Conservation (phyloP, 2,888 invertebrate species). For the Hedya salicella region DNA sequence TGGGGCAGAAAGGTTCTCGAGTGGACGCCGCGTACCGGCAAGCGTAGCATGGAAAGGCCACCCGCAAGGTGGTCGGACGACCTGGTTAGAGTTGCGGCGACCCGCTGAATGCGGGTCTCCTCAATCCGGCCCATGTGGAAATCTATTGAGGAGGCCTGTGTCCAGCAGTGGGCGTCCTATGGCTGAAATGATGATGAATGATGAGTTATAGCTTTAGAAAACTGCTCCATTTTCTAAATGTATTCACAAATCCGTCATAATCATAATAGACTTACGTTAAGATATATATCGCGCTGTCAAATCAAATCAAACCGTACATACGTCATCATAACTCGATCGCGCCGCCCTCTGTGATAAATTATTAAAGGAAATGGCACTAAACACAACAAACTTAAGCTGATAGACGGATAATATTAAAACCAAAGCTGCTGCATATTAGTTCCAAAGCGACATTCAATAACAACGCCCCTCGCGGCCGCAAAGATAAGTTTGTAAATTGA, state of each 20-base stretch:
- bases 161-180: too few species aligned
- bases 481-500: constrained; percentile 15
- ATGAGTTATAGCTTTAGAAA: too few species aligned
- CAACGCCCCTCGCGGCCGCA: not conserved
- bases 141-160: too few species aligned
- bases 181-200: too few species aligned
- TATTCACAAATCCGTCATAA: constrained; percentile 3
- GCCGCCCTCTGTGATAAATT: constrained; percentile 7
- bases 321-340: constrained; percentile 19
- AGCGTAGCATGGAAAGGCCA: too few species aligned
- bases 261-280: not conserved
- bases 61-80: too few species aligned
- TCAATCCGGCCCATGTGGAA: too few species aligned
- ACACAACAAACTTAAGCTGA: constrained; percentile 12
- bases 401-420: not conserved
- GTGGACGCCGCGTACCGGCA: too few species aligned
- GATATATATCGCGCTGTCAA: constrained; percentile 9
- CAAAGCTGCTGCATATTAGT: not conserved
- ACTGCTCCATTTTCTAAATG: too few species aligned
- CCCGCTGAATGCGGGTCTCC: too few species aligned
- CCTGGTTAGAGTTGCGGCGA: too few species aligned
- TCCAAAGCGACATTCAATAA: not conserved
- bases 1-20: too few species aligned
- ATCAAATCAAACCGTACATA: constrained; percentile 24
- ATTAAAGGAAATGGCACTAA: constrained; percentile 13